These are phyloP conservation scores for Gasterosteus aculeatus DNA, from an alignment of 2,113 vertebrate genomes.

Conservation along the genomic window DNA sequence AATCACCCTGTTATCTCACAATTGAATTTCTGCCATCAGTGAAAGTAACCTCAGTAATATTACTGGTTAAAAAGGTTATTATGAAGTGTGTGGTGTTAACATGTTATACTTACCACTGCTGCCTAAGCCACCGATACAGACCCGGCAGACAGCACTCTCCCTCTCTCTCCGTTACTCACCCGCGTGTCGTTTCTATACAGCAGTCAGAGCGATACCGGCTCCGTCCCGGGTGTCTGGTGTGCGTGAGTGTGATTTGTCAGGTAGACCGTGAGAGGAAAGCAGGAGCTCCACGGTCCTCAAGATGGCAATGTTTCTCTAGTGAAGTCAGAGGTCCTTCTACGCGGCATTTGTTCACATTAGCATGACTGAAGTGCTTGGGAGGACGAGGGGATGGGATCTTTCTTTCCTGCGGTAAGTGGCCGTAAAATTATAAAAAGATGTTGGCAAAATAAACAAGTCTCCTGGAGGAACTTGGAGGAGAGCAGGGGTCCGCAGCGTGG, in stretches of 20 bases:
- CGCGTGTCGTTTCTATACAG: constrained; percentile 30
- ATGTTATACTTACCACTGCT: constrained; percentile 74
- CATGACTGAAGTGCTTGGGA: constrained; percentile 46
- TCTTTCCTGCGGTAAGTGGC: constrained; percentile 49
- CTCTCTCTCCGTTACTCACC: constrained; percentile 67
- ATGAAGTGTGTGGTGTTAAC: constrained; percentile 52
- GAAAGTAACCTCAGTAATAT: constrained; percentile 7
- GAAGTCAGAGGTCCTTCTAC: constrained; percentile 43
- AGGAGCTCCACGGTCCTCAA: constrained; percentile 64
- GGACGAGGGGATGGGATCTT: constrained; percentile 25
- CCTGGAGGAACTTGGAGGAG: constrained; percentile 38
- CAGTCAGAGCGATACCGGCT: constrained; percentile 26
- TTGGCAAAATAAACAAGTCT: constrained; percentile 55
- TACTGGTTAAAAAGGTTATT: constrained; percentile 17
- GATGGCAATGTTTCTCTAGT: constrained; percentile 65
- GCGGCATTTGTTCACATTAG: constrained; percentile 39
- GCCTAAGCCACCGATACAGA: constrained; percentile 70
- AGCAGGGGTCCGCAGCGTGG: constrained; percentile 41
- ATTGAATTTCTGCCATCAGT: neutral
- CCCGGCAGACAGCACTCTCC: constrained; percentile 57
- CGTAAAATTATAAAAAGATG: constrained; percentile 31
- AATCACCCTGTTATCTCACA: neutral
- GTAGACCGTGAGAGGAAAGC: constrained; percentile 33
- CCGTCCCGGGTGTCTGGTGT: constrained; percentile 26
- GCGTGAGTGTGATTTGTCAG: constrained; percentile 33